A percentile compares a stretch with the other conserved stretches of the same genome.
Evolutionary conservation across 2,797 vertebrate genomes (phyloP).

Genomic region (Lutra lutra): DNA sequence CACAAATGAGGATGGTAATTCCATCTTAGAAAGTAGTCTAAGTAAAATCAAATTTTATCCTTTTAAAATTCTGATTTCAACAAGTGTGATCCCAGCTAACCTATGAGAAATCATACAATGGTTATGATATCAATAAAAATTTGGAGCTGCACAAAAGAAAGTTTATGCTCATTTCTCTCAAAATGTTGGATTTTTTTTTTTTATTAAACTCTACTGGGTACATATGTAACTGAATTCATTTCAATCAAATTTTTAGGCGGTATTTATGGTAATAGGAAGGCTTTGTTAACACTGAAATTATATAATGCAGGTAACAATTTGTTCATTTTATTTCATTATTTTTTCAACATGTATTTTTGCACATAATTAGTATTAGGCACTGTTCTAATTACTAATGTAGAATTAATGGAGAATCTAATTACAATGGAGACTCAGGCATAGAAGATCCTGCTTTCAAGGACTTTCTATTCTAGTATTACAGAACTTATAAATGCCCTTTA

Average conservation of each 20-base stretch:
- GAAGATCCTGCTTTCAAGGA: not conserved
- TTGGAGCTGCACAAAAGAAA: not conserved
- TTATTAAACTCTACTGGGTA: not conserved
- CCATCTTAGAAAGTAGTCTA: not conserved
- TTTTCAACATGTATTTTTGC: not conserved
- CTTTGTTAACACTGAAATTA: not conserved
- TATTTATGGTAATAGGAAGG: not conserved
- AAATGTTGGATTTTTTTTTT: not conserved
- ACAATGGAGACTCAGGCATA: not conserved
- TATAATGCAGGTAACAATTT: not conserved
- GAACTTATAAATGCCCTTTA: not conserved
- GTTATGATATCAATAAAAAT: not conserved
- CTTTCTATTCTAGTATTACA: not conserved
- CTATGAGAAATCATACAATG: not conserved
- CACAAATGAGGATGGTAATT: not conserved
- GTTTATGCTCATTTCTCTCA: not conserved
- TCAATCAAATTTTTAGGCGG: not conserved
- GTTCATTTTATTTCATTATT: not conserved
- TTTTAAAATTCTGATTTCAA: constrained; percentile 43
- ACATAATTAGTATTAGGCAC: not conserved
- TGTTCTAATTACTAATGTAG: not conserved
- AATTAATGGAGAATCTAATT: not conserved
- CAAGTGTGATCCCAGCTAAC: not conserved
- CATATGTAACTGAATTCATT: not conserved
- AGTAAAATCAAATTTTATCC: not conserved